Evolutionary conservation across 2,888 invertebrate genomes (phyloP).

Genomic region (Camptogramma bilineatum): DNA sequence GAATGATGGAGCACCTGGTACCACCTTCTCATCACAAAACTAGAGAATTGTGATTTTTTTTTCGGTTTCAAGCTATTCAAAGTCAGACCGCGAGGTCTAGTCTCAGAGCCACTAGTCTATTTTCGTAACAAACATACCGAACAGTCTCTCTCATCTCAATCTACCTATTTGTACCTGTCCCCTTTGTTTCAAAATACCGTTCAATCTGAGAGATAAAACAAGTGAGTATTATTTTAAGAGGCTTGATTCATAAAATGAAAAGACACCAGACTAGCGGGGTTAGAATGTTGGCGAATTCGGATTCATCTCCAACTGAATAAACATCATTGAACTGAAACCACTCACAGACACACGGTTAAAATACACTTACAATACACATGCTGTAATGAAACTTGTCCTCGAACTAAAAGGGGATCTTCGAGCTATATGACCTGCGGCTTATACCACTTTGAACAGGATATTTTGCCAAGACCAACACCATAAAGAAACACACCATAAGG

Average conservation of each 20-base stretch:
- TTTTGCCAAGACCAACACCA: no score
- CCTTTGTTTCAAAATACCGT: constrained; percentile 3
- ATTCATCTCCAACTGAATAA: constrained; percentile 6
- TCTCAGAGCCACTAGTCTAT: no score
- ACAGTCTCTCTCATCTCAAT: no score
- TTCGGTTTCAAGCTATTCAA: no score
- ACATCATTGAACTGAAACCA: not conserved
- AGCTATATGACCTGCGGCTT: no score
- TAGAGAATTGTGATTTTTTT: no score
- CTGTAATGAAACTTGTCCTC: not conserved
- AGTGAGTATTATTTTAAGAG: constrained; percentile 6
- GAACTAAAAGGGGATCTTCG: not conserved
- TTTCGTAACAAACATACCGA: no score
- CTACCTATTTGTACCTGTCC: constrained; percentile 9
- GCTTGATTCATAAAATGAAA: constrained; percentile 13
- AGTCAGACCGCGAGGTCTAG: no score
- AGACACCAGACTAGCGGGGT: constrained; percentile 17
- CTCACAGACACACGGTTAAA: not conserved
- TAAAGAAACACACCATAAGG: no score
- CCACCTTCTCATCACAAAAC: no score
- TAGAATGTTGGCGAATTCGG: constrained; percentile 1
- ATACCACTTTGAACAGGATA: no score
- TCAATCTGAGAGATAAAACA: not conserved
- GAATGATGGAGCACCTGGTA: no score
- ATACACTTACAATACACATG: not conserved